Base-by-base conservation (phyloP, 1,140 invertebrate genomes). In the Drosophila subobscura region DNA sequence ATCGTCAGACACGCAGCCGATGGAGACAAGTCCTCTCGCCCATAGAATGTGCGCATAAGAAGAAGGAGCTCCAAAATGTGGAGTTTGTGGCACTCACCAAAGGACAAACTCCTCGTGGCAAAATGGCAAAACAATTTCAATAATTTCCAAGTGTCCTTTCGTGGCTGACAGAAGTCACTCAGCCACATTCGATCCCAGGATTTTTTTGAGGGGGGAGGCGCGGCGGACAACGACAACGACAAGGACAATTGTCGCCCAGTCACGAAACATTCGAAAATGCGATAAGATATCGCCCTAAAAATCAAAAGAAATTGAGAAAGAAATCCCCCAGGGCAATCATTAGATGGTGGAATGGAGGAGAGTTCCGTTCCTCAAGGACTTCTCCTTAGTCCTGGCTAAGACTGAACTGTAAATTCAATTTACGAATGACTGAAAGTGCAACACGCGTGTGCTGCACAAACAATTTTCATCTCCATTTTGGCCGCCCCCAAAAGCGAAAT, bases 101-200 rank as follows among this genome's bases (percentile, higher is more conserved):
- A 37, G 33, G 33, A 37, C 33, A 10, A 37, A 37, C 8, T 12
- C 7, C 33, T 37, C 33, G 33, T 37, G 33, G 60, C 74, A 42
- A 81, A 81, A 81, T 74, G 80, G 76, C 80, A 79, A 85, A 84
- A 84, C 80, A 84, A 84, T 84, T 84, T 84, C 80, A 84, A 84
- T 84, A 84, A 84, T 84, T 84, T 84, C 1, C 80, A 80, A 84
- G 80, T 84, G 80, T 84, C 77, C 80, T 84, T 66, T 57, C 80
- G 80, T 83, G 79, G 79, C 79, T 52, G 64, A 56, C 68, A 79
- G 61, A 51, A 79, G 73, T 65, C 65, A 68, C 53, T 80, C 78
- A 67, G 46, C 47, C 72, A 54, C 58, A 58, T 46, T 12, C 47
- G 57, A 50, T 68, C 25, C 50, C 50, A 68, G 45, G 49, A 41